Evolutionary conservation across 2,113 vertebrate species (phyloP).

Genomic region (Trichechus manatus): DNA sequence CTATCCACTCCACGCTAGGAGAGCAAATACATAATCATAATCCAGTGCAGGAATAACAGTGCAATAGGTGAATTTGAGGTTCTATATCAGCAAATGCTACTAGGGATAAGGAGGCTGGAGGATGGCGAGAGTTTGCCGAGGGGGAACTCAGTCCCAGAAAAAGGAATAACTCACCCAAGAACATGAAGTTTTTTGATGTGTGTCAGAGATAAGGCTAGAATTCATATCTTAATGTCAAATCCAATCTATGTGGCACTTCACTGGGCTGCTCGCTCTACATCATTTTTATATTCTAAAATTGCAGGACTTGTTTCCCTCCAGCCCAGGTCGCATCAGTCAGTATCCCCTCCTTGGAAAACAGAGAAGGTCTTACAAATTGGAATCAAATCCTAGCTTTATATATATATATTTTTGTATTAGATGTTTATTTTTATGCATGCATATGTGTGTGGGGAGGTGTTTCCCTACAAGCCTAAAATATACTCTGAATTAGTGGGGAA

Average conservation of each 20-base stretch:
- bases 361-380: background rate
- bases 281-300: background rate
- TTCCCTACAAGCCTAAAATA: slow-evolving; percentile 82
- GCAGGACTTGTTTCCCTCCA: background rate
- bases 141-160: background rate
- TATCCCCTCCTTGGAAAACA: slow-evolving; percentile 3
- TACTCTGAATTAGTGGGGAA: slow-evolving; percentile 85
- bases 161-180: background rate
- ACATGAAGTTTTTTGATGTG: background rate
- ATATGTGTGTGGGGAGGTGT: background rate
- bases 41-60: background rate
- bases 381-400: background rate
- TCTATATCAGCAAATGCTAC: background rate
- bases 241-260: background rate
- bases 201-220: background rate
- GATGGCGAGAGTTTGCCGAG: background rate
- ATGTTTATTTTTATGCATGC: slow-evolving; percentile 7
- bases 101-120: background rate
- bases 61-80: background rate
- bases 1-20: background rate
- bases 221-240: background rate
- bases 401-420: background rate
- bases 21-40: background rate
- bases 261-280: background rate
- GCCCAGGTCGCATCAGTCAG: background rate